These are phyloP conservation scores for Mormoops blainvillei DNA, from an alignment of 2,113 vertebrate genomes.

Conservation along the genomic window DNA sequence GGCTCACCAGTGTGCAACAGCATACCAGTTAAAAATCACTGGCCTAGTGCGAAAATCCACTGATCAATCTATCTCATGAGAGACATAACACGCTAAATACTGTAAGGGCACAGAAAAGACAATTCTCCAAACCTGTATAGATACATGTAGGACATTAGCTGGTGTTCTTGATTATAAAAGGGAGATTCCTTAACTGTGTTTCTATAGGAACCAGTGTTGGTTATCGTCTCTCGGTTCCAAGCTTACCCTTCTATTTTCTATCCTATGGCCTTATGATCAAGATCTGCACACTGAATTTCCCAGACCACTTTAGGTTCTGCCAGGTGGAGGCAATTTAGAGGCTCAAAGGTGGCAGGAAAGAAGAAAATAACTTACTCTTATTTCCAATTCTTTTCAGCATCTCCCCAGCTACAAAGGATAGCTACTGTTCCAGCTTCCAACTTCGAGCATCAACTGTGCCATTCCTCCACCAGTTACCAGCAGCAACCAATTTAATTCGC, in stretches of 20 bases:
- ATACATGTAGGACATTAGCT: not conserved
- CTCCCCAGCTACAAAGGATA: not conserved
- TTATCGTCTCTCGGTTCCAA: not conserved
- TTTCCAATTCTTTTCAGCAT: not conserved
- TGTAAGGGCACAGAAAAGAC: not conserved
- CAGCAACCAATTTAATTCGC: not conserved
- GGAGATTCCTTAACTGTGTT: not conserved
- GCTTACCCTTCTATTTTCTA: not conserved
- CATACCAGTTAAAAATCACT: not conserved
- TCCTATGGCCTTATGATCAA: not conserved
- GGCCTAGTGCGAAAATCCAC: not conserved
- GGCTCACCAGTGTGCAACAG: not conserved
- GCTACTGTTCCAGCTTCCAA: not conserved
- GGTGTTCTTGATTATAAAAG: not conserved
- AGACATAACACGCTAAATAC: not conserved
- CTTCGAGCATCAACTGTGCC: not conserved
- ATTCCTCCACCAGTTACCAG: not conserved
- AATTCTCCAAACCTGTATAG: not conserved
- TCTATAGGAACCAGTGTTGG: not conserved
- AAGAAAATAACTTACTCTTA: not conserved
- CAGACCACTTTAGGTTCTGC: not conserved
- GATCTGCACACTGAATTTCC: not conserved
- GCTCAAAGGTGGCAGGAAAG: not conserved
- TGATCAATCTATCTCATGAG: not conserved
- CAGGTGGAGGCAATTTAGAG: not conserved